Evolutionary conservation across 2,797 vertebrate species (phyloP), one percentile per base, ranked within the genome.

Genomic region (Clamator glandarius): DNA sequence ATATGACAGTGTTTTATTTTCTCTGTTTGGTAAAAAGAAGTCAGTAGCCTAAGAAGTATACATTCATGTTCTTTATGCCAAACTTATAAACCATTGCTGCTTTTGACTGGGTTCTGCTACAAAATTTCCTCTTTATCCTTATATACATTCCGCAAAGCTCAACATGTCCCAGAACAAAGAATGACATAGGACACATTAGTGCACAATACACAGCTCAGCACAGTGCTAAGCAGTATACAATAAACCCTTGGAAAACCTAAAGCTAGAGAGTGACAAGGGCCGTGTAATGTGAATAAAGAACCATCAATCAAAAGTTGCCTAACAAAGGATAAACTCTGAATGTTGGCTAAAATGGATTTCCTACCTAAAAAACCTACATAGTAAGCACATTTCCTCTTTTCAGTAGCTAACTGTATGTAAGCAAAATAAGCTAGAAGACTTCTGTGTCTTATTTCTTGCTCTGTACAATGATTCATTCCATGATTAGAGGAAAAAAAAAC

Each of bases 181-280:
- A 54, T 29, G 23, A 46, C 23, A 17, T 0, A 59, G 52, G 39
- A 83, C 36, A 46, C 1, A 4, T 19, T 5, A 4, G 16, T 5
- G 9, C 23, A 14, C 33, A 42, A 23, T 5, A 24, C n/a, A 41
- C 31, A 76, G 61, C 39, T 91, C 62, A 84, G 70, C 63, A 69
- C 31, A 69, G 39, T 8, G 39, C 46, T 36, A 41, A 57, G 14
- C 0, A 41, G 4, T 3, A 26, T 7, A 19, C 6, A 64, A 64
- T 21, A 90, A 86, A 87, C 15, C 16, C 33, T 24, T 61, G 48
- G 33, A 95, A 90, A 75, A 58, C 15, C 78, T 58, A 78, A 66
- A 57, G 46, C 36, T 31, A 62, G 33, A 46, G 39, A 69, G 26
- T 35, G 46, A 58, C 42, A 95, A 20, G 4, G 5, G 46, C 35